Percentiles rank a stretch among this genome's conserved stretches.
Conservation (phyloP, 2,113 vertebrate genomes). For the Melanerpes aurifrons region DNA sequence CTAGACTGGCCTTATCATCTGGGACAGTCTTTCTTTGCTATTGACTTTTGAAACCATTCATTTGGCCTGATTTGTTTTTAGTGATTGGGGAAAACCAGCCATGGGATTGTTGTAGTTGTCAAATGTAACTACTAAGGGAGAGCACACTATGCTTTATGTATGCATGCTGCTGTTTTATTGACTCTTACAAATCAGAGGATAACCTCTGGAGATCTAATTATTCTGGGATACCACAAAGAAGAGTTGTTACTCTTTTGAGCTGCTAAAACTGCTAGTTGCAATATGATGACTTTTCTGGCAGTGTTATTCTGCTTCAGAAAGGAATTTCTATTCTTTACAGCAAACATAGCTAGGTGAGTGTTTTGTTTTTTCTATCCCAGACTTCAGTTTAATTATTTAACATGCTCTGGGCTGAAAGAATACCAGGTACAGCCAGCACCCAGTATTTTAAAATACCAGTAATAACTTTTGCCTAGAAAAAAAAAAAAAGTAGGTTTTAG, state of each 20-base stretch:
- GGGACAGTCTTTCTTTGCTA: background rate
- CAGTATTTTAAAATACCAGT: background rate
- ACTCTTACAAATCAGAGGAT: background rate
- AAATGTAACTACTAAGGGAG: background rate
- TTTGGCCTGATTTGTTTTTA: background rate
- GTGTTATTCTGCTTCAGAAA: background rate
- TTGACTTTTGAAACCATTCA: background rate
- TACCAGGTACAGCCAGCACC: background rate
- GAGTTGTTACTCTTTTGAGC: constrained; percentile 37
- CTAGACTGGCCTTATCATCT: background rate
- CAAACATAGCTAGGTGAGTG: background rate
- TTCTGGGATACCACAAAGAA: constrained; percentile 14
- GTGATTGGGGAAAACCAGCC: background rate
- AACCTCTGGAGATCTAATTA: constrained; percentile 54
- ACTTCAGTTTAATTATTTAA: background rate
- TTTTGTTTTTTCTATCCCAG: constrained; percentile 4
- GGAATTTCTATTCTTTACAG: background rate
- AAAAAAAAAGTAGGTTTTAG: background rate
- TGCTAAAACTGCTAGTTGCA: constrained; percentile 25
- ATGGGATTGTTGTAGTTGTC: background rate
- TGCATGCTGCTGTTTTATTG: background rate
- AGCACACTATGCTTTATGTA: background rate
- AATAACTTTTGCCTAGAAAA: background rate
- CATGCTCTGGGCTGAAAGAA: background rate
- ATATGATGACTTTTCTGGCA: background rate